These are phyloP conservation scores for Zootoca vivipara DNA, from an alignment of 2,113 vertebrate species.

Conservation along the genomic window DNA sequence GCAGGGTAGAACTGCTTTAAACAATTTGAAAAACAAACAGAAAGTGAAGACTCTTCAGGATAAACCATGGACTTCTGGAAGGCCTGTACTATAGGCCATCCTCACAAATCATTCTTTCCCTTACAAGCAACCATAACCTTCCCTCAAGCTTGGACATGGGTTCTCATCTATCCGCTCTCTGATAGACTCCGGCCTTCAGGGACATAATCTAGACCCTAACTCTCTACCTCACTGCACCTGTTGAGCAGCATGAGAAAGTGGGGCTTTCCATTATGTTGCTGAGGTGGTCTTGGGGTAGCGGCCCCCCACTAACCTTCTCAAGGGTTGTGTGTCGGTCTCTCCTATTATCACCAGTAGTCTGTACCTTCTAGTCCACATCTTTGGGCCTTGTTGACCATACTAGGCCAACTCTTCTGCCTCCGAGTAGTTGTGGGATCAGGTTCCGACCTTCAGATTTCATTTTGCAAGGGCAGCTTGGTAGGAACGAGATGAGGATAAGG, in stretches of 20 bases:
- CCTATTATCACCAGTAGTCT: background rate
- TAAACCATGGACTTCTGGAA: background rate
- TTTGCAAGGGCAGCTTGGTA: background rate
- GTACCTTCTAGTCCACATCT: background rate
- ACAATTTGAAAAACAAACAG: background rate
- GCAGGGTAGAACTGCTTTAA: background rate
- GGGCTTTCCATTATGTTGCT: background rate
- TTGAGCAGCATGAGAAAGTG: background rate
- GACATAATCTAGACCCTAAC: background rate
- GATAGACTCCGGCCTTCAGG: background rate
- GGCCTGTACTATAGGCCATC: background rate
- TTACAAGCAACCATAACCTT: background rate
- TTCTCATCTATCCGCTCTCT: too few species aligned
- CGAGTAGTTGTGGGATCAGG: background rate
- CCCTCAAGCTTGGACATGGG: background rate
- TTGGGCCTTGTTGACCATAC: background rate
- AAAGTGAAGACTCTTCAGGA: background rate
- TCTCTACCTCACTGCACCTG: background rate
- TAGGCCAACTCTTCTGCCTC: background rate
- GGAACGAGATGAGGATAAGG: background rate
- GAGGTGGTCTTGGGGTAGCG: background rate
- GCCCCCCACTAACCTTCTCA: background rate
- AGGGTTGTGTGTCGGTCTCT: background rate
- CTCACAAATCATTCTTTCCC: background rate
- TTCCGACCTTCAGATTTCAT: background rate